These are phyloP conservation scores for Ceuthmochares aereus DNA, from an alignment of 2,113 vertebrate species.

Conservation along the genomic window DNA sequence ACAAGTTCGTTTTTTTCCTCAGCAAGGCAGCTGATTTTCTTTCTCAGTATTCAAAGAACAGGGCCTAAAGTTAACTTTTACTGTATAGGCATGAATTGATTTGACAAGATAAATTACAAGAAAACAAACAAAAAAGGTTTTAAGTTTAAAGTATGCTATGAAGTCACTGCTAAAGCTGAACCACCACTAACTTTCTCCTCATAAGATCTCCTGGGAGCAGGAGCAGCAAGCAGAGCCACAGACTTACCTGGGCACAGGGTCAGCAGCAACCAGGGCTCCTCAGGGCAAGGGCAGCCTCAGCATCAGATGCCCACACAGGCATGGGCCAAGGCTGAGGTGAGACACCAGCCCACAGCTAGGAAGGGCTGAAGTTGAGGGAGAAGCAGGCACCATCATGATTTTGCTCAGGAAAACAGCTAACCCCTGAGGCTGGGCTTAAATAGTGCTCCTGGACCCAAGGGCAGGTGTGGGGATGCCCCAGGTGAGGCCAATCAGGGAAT, in stretches of 20 bases:
- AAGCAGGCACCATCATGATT: fast-evolving
- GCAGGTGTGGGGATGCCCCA: neutral
- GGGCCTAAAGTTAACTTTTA: neutral
- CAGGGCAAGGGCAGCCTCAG: fast-evolving
- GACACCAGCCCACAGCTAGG: neutral
- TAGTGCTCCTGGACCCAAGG: neutral
- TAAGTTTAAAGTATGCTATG: neutral
- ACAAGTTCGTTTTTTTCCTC: neutral
- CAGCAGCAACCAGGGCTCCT: neutral
- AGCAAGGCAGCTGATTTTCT: neutral
- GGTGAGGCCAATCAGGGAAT: neutral
- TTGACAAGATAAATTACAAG: neutral
- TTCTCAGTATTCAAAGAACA: neutral
- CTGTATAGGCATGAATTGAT: neutral
- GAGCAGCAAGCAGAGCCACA: neutral
- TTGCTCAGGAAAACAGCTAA: fast-evolving
- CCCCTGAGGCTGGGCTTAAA: fast-evolving
- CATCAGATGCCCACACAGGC: fast-evolving
- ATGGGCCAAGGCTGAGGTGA: fast-evolving
- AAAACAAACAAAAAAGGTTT: neutral
- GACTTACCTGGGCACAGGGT: neutral
- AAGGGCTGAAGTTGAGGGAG: fast-evolving
- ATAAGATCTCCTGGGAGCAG: neutral
- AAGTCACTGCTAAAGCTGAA: neutral
- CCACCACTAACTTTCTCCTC: fast-evolving